Conservation (phyloP, 2,888 invertebrate species). For the Eudemis profundana region DNA sequence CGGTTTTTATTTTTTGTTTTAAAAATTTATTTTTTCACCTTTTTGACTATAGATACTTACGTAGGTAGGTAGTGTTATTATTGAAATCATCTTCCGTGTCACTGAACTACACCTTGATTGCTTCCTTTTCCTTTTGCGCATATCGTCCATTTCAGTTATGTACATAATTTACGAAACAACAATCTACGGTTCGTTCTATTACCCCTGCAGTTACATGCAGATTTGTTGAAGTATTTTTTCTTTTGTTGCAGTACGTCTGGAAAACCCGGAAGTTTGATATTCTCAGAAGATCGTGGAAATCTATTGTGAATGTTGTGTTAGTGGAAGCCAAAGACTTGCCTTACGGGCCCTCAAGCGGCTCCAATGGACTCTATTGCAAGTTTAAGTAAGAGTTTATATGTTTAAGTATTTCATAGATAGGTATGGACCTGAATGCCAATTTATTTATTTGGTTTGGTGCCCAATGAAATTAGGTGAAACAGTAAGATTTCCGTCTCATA, state of each 20-base stretch:
- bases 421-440: too few species aligned
- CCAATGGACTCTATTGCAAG: constrained; percentile 76
- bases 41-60: too few species aligned
- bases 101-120: neutral
- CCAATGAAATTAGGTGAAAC: neutral
- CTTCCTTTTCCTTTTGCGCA: neutral
- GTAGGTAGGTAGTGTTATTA: too few species aligned
- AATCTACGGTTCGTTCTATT: neutral
- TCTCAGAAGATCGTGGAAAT: constrained; percentile 73
- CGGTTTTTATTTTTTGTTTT: too few species aligned
- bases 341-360: constrained; percentile 62
- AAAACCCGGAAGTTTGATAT: constrained; percentile 76
- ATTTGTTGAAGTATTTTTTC: neutral
- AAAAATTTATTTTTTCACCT: too few species aligned
- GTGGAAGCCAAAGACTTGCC: constrained; percentile 77
- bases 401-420: too few species aligned
- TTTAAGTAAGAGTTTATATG: constrained; percentile 70
- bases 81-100: neutral
- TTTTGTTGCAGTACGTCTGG: constrained; percentile 71
- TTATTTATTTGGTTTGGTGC: too few species aligned
- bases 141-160: neutral
- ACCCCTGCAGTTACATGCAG: neutral
- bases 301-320: constrained; percentile 74
- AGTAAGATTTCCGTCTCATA: neutral
- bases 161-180: neutral